These are phyloP conservation scores for Cosmia pyralina DNA, from an alignment of 2,888 invertebrate genomes.

Conservation along the genomic window DNA sequence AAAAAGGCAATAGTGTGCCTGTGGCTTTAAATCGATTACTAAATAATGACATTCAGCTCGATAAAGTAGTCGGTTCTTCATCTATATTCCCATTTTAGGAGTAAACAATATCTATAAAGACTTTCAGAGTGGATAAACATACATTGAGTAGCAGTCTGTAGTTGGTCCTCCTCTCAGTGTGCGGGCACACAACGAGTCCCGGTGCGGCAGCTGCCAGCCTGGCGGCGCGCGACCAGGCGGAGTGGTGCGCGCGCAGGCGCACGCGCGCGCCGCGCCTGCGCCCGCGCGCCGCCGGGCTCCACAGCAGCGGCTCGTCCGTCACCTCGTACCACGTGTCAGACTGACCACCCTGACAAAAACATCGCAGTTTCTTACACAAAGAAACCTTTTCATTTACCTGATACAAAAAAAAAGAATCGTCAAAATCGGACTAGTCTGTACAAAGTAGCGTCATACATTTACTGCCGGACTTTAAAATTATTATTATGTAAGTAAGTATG, in stretches of 20 bases:
- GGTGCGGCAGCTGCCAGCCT: conserved; percentile 93
- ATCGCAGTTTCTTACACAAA: conserved; percentile 22
- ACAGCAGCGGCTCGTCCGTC: conserved; percentile 92
- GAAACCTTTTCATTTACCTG: conserved; percentile 25
- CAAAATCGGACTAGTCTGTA: background rate
- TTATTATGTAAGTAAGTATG: too few relatives aligned
- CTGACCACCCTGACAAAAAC: conserved; percentile 88
- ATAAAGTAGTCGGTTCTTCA: too few relatives aligned
- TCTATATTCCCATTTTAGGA: background rate
- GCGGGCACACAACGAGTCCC: conserved; percentile 93
- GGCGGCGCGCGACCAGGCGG: conserved; percentile 84
- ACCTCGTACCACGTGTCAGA: conserved; percentile 91
- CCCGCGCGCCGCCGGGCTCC: conserved; percentile 83
- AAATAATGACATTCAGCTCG: background rate
- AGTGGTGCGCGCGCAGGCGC: conserved; percentile 75
- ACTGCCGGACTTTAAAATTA: too few relatives aligned
- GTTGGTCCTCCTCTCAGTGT: conserved; percentile 92
- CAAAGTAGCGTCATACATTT: background rate
- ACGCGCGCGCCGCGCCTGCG: conserved; percentile 76
- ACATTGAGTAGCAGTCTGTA: conserved; percentile 93
- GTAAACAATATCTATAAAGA: background rate
- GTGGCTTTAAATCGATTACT: background rate
- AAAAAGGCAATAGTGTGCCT: background rate
- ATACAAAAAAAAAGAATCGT: conserved; percentile 12
- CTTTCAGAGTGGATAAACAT: background rate